phyloP scores from a whole-genome alignment of 1,140 invertebrate genomes.

The Bombus ignitus region DNA sequence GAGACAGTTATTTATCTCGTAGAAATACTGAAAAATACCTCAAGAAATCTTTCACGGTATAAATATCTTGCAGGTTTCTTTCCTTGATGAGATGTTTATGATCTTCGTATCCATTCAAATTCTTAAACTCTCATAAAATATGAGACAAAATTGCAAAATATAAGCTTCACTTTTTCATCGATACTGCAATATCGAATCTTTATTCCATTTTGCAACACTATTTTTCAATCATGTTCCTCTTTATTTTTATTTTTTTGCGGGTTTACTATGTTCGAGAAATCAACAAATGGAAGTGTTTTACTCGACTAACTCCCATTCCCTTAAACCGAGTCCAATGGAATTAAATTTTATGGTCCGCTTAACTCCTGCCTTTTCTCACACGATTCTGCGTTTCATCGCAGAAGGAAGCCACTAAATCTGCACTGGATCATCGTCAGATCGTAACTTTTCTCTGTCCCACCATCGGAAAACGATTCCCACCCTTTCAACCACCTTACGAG shows the following conservation, averaged over 20 bases:
- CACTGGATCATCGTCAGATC: slow-evolving; percentile 10
- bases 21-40: background rate
- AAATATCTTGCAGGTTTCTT: background rate
- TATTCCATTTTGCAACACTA: too few species aligned
- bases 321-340: background rate
- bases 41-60: background rate
- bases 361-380: background rate
- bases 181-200: background rate
- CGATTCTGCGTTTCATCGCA: background rate
- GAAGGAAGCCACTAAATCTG: slow-evolving; percentile 1
- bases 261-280: background rate
- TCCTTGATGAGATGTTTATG: background rate
- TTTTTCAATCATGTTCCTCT: too few species aligned
- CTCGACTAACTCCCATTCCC: background rate
- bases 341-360: background rate
- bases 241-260: background rate
- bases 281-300: background rate
- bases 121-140: background rate
- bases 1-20: too few species aligned
- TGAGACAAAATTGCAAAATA: too few species aligned
- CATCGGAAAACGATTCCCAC: background rate
- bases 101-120: background rate
- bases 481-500: background rate
- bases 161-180: background rate
- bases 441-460: background rate